Conservation (phyloP, 1,140 invertebrate genomes). For the Drosophila prosaltans region DNA sequence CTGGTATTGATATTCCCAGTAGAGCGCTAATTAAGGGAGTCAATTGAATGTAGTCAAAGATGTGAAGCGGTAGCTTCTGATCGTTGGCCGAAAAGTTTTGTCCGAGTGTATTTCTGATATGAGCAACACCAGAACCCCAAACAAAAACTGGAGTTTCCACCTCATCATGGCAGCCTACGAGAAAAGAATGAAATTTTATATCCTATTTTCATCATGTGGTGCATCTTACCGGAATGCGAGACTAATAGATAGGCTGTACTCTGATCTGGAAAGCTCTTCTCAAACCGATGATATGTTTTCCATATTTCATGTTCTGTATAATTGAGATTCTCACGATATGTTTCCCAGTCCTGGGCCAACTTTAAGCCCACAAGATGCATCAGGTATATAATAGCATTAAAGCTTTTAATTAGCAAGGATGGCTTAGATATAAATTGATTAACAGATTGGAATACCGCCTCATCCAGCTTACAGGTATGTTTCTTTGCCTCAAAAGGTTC, state of each 20-base stretch:
- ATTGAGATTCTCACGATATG: conserved; percentile 91
- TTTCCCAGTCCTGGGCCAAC: conserved; percentile 92
- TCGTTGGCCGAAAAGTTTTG: neutral
- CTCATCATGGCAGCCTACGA: conserved; percentile 90
- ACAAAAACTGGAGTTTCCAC: conserved; percentile 95
- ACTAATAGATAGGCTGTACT: conserved; percentile 95
- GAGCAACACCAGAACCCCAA: conserved; percentile 94
- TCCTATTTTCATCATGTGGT: conserved; percentile 83
- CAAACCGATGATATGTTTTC: conserved; percentile 88
- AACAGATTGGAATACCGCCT: conserved; percentile 94
- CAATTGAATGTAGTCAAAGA: conserved; percentile 94
- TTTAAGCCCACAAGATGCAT: conserved; percentile 97
- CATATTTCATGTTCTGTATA: conserved; percentile 91
- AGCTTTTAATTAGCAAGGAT: conserved; percentile 81
- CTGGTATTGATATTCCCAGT: conserved; percentile 93
- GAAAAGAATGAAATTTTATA: neutral
- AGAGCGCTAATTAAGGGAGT: conserved; percentile 93
- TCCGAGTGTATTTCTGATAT: neutral
- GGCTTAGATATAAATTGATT: conserved; percentile 86
- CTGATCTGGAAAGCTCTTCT: conserved; percentile 89
- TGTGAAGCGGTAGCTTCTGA: conserved; percentile 66
- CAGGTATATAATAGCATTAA: conserved; percentile 91
- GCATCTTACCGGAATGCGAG: conserved; percentile 85
- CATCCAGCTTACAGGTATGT: conserved; percentile 87
- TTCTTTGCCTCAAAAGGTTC: neutral